Conservation (phyloP, 2,797 vertebrate genomes). For the Taeniopygia guttata region DNA sequence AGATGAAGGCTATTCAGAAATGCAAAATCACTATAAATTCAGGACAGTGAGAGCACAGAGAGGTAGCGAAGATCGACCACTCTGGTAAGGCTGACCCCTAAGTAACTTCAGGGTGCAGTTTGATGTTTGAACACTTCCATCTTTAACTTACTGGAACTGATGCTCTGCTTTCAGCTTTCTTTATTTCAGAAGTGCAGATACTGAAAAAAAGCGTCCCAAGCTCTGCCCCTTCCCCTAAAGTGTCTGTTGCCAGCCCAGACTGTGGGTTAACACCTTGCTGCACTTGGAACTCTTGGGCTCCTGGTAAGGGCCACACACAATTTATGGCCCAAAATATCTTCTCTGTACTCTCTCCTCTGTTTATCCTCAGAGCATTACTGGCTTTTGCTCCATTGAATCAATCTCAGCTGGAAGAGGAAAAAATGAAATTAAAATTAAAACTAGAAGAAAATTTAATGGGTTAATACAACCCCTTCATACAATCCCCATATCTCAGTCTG, state of each 20-base stretch:
- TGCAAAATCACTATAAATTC: background rate
- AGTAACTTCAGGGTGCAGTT: background rate
- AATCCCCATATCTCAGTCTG: background rate
- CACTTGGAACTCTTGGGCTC: background rate
- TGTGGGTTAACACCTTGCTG: background rate
- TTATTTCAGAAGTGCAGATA: background rate
- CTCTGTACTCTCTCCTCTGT: background rate
- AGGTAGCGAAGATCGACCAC: background rate
- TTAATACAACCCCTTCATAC: background rate
- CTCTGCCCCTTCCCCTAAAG: background rate
- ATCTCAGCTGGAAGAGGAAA: background rate
- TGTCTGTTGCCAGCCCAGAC: background rate
- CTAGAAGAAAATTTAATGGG: background rate
- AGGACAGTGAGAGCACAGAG: background rate
- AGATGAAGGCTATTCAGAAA: background rate
- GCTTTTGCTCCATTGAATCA: background rate
- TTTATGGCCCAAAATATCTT: background rate
- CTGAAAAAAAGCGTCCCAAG: background rate
- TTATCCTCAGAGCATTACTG: slow-evolving; percentile 5
- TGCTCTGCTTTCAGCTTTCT: background rate
- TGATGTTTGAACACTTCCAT: background rate
- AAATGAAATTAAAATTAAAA: background rate
- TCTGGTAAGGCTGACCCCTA: background rate
- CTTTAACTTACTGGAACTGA: background rate
- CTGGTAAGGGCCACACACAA: background rate